These are phyloP conservation scores for Hermatobates lingyangjiaoensis DNA, from an alignment of 1,140 invertebrate genomes.

Conservation along the genomic window DNA sequence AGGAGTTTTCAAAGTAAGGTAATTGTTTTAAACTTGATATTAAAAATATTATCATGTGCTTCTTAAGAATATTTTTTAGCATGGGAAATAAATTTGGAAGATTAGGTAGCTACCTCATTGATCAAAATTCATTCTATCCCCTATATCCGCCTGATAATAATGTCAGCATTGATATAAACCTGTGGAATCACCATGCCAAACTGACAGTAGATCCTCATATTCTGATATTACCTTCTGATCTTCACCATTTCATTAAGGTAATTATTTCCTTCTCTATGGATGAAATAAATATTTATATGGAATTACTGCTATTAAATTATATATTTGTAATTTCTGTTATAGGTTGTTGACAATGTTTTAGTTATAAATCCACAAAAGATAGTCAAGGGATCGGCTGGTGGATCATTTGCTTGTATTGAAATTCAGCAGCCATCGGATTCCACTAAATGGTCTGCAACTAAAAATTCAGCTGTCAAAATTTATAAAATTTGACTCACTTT, in stretches of 20 bases:
- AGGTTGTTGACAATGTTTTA: background rate
- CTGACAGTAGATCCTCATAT: constrained; percentile 57
- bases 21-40: no score
- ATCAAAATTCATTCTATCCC: constrained; percentile 65
- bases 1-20: no score
- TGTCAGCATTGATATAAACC: constrained; percentile 39
- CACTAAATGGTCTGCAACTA: background rate
- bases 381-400: background rate
- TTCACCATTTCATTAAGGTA: constrained; percentile 65
- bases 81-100: constrained; percentile 39
- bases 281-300: no score
- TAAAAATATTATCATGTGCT: no score
- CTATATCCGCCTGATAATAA: constrained; percentile 49
- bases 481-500: background rate
- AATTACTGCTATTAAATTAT: no score
- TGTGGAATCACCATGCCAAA: constrained; percentile 44
- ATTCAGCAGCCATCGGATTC: background rate
- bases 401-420: background rate
- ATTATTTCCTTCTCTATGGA: no score
- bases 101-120: constrained; percentile 49
- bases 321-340: no score
- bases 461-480: background rate
- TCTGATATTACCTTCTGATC: constrained; percentile 63
- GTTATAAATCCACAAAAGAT: background rate
- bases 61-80: constrained; percentile 32